Percentiles rank a stretch among this genome's conserved stretches.
phyloP scores from a whole-genome alignment of 2,797 vertebrate genomes.

The Pipistrellus kuhlii region DNA sequence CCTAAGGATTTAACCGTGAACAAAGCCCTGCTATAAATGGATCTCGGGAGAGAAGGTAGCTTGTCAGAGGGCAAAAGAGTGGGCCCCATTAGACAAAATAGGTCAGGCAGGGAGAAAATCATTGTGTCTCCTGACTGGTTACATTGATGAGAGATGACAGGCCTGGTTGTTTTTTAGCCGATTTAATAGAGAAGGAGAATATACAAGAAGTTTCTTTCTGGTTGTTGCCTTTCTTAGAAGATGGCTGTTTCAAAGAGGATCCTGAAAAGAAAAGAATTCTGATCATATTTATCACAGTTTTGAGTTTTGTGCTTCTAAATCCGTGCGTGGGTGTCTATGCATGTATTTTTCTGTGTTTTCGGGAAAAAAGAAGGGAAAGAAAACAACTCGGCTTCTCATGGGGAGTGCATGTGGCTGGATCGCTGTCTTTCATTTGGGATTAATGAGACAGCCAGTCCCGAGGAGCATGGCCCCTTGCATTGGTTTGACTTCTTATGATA shows the following conservation, averaged over 20 bases:
- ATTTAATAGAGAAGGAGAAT: constrained; percentile 54
- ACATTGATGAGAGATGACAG: constrained; percentile 74
- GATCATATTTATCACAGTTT: constrained; percentile 48
- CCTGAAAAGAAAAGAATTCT: constrained; percentile 58
- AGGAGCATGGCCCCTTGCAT: neutral
- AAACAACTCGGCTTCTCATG: constrained; percentile 34
- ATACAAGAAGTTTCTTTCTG: constrained; percentile 53
- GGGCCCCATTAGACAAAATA: constrained; percentile 76
- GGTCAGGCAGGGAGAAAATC: constrained; percentile 62
- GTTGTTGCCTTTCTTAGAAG: constrained; percentile 59
- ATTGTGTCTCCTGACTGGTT: constrained; percentile 54
- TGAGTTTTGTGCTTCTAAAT: constrained; percentile 43
- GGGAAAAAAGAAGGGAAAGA: neutral
- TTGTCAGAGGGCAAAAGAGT: constrained; percentile 69
- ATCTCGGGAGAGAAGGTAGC: constrained; percentile 61
- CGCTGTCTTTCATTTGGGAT: constrained; percentile 38
- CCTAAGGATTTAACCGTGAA: constrained; percentile 69
- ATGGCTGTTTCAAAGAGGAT: constrained; percentile 56
- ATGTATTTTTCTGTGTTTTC: neutral
- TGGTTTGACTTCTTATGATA: constrained; percentile 32
- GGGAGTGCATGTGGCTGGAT: neutral
- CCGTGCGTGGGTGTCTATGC: neutral
- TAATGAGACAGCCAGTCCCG: constrained; percentile 10
- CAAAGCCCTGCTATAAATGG: constrained; percentile 72
- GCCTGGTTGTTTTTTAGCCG: constrained; percentile 49